Base-by-base conservation (phyloP, 1,140 invertebrate genomes). In the Penaeus japonicus region DNA sequence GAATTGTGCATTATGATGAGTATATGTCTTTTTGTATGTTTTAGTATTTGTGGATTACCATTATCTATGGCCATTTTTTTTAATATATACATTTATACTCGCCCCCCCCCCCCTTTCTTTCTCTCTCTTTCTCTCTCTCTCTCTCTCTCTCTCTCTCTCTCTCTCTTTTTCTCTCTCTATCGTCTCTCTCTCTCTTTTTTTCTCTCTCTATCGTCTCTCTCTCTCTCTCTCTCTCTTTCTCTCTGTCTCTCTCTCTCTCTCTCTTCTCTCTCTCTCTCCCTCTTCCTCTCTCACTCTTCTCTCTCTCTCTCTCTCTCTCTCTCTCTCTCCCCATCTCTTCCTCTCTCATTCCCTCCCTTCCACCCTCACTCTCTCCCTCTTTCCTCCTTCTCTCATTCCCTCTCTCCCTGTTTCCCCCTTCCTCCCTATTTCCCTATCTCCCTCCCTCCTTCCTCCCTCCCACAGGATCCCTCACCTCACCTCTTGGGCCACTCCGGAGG, bases 401-500 rank as follows among this genome's bases (percentile, higher is more conserved):
- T n/a, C 62, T n/a, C 15, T n/a, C 75, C 3, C 2, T 7, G 7
- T 39, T 4, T 5, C 78, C 39, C 3, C 20, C n/a, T 53, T n/a
- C 35, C 30, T 39, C 15, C 24, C 15, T 0, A 24, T 83, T 2
- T 18, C 84, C 53, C 30, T 22, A 2, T 18, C 27, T 18, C 2
- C 62, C 30, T 15, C 20, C 18, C 18, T 12, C 10, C 27, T 20
- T 22, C 22, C 75, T 78, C 24, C 18, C 32, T n/a, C 30, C 1
- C 75, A 0, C 24, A 22, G 39, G n/a, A 54, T 4, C 30, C 20
- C 77, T 24, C 5, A 70, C 15, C 27, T 73, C 27, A 86, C 84
- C 89, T 77, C 53, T 84, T 24, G 10, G 77, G 75, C 84, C 89
- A 62, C 55, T 27, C 47, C 3, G 84, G 70, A 15, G 83, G 22